Evolutionary conservation across 1,140 invertebrate species (phyloP), one percentile per base, ranked within the genome.

Genomic region (Acromyrmex charruanus): DNA sequence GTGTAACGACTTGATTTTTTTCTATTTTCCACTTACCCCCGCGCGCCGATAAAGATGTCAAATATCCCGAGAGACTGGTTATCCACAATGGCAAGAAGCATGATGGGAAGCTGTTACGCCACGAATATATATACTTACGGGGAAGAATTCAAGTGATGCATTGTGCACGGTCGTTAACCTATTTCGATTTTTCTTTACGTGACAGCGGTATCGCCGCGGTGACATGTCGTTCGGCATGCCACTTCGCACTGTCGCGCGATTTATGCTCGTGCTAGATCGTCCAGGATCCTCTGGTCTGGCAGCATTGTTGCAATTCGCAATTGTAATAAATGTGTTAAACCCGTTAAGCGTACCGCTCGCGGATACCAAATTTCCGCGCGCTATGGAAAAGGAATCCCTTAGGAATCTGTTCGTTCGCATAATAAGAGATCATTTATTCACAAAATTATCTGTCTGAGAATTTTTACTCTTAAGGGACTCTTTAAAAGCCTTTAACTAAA

Each of bases 151-250:
- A 49, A 65, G 21, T 68, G 59, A 85, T 85, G 63, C 75, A 79
- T 85, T 61, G 21, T 21, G 6, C 31, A 21, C 82, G 61, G 74
- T 85, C 72, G 82, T 85, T 79, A 79, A 79, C 82, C 82, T 21
- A 85, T 85, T 85, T 85, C 82, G 74, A 79, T 79, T 21, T 79
- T 79, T 79, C 63, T 66, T 79, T 58, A 79, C 61, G 82, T 35
- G 80, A 82, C 61, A 82, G 69, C 69, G 55, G 68, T 61, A 61
- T 82, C 65, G 77, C 44, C 61, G 31, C 49, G 49, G 9, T 25
- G 28, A 74, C 35, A 31, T 35, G 49, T 71, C 18, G 53, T 18
- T 16, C 21, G 53, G 7, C 35, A 18, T 31, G 18, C 39, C 69
- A 21, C 51, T 16, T 53, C 10, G 35, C 21, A 21, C 28, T 21